Conservation (phyloP, 2,113 vertebrate species). For the Pedionomus torquatus region DNA sequence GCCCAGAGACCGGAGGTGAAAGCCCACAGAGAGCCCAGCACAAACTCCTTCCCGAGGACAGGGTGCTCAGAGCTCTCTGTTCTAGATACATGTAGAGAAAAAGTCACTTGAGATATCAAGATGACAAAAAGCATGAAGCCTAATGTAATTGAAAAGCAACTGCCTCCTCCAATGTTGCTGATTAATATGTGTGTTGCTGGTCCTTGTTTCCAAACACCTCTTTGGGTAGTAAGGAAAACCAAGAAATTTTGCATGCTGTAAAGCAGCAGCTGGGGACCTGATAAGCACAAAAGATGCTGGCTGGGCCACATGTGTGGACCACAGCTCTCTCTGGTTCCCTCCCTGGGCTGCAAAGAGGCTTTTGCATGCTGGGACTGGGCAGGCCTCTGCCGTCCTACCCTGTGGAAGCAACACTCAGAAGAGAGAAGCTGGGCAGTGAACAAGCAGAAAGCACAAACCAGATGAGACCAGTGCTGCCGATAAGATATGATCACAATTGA, state of each 20-base stretch:
- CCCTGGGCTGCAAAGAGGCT: neutral
- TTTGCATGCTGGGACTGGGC: neutral
- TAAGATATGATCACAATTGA: rapidly evolving
- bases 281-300: neutral
- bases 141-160: neutral
- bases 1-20: neutral
- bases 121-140: neutral
- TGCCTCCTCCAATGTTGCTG: neutral
- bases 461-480: neutral
- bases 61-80: neutral
- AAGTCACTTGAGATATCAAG: neutral
- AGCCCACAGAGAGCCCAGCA: neutral
- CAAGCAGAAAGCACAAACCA: neutral
- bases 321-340: neutral
- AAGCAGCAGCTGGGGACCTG: neutral
- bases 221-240: neutral
- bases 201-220: neutral
- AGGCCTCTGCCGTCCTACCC: neutral
- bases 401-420: rapidly evolving
- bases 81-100: neutral
- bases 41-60: neutral
- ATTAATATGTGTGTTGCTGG: rapidly evolving
- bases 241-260: neutral
- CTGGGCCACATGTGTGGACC: neutral
- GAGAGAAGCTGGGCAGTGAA: neutral